Base-by-base conservation (phyloP, 2,797 vertebrate genomes). In the Rousettus madagascariensis region DNA sequence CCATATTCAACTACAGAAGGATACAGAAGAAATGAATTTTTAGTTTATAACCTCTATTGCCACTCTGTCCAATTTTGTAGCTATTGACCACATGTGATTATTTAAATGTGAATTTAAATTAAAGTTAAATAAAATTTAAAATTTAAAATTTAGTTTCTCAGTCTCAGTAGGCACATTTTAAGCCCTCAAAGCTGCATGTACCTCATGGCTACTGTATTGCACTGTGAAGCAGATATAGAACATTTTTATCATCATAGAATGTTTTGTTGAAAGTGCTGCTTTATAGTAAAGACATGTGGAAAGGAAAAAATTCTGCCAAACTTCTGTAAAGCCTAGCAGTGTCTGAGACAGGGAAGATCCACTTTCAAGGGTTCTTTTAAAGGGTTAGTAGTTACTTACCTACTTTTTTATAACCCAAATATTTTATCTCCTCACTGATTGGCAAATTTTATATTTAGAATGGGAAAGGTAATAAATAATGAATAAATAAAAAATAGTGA, bases 381-480 rank as follows among this genome's bases (percentile, higher is more conserved):
- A 46, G 65, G 15, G 2, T 49, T 83, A 41, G 28, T 65, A 71
- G 17, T 63, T 61, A 59, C 4, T 78, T 87, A 28, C 30, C 46
- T 90, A 55, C 59, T 49, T 91, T 69, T 75, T 53, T 83, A 4
- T 71, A 90, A 69, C 2, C 41, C 49, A 68, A 66, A 65, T 69
- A 30, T 43, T 86, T 91, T 82, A 46, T 53, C 26, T 77, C 6
- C 30, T 94, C 3, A 43, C n/a, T 74, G n/a, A 82, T 16, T 57
- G 72, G 15, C 5, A 28, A 22, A 72, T 43, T 95, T 86, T 87
- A 57, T 71, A 82, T 79, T 91, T 92, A 91, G 2, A 82, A 87
- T 65, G 9, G 16, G 3, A 85, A 94, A 78, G 22, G 19, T 68
- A 86, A 49, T 15, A 49, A 74, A 75, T 11, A 63, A 65, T 51